Percentiles rank a stretch among this genome's conserved stretches.
Conservation (phyloP, 2,113 vertebrate species). For the Parotia lawesii region DNA sequence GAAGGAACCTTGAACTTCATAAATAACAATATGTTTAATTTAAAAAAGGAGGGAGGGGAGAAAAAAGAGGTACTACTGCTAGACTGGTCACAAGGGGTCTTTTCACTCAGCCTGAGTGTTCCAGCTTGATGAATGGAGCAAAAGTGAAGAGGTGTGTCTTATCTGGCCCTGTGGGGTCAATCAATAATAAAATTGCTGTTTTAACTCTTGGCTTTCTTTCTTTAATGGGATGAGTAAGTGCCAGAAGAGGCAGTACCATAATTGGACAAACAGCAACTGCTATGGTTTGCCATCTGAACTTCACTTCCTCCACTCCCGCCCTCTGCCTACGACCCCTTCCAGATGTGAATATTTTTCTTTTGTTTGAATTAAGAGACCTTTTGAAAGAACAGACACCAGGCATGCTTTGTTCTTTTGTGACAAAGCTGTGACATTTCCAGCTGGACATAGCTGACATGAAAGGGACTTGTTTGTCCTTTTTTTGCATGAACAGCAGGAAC, state of each 20-base stretch:
- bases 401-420: conserved; percentile 33
- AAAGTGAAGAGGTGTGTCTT: conserved; percentile 1
- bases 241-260: background rate
- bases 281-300: conserved; percentile 39
- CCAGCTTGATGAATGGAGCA: background rate
- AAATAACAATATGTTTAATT: background rate
- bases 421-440: conserved; percentile 43
- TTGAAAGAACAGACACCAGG: conserved; percentile 35
- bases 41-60: background rate
- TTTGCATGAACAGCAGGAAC: conserved; percentile 61
- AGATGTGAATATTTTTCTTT: conserved; percentile 57
- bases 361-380: conserved; percentile 53
- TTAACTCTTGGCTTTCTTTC: conserved; percentile 13
- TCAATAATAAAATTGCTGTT: conserved; percentile 13
- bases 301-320: background rate
- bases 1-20: background rate
- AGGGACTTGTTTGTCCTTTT: conserved; percentile 47
- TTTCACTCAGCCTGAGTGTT: background rate
- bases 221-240: background rate
- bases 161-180: background rate
- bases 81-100: background rate
- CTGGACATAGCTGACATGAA: conserved; percentile 47
- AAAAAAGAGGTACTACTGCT: background rate
- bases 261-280: background rate
- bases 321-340: background rate